Base-by-base conservation (phyloP, 2,113 vertebrate species). In the Phyllostomus discolor region DNA sequence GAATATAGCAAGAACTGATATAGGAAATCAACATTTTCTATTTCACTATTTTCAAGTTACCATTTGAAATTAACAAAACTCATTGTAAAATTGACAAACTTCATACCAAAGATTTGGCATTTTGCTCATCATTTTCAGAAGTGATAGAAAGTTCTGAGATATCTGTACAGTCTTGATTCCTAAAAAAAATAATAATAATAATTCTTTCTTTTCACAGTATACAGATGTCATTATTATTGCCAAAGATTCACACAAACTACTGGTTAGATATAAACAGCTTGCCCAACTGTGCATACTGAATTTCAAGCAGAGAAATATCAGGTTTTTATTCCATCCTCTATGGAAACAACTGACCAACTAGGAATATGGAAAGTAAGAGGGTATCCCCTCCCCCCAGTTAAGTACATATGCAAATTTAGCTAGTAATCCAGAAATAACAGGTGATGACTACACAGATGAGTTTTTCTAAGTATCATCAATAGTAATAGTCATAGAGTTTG, bases 131-230 rank as follows among this genome's bases (percentile, higher is more conserved):
- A 70, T 99, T 99, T 94, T 99, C 99, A 52, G 99, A 98, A 57
- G 98, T 98, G 94, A 97, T 99, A 96, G 99, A 99, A 57, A 99
- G 98, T 50, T 99, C 99, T 98, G 99, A 99, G 97, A 99, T 98
- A 95, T 99, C 99, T 90, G 98, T 99, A 97, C 99, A 99, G 85
- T 99, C 98, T 83, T 99, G 98, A 97, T 99, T 98, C 98, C 99
- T 99, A 62, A 62, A 62, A 62, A 28, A 98, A 62, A 62, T 9
- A 98, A 92, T 66, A 98, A 92, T 67, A 98, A 97, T 78, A 75
- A 70, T 94, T 94, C 59, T 94, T 10, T 69, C 85, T 91, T 88
- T 72, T 59, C 96, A 84, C 33, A 82, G 33, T 67, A 78, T 17
- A 22, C 11, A 92, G 10, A 85, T 48, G 2, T 8, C 41, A 3